Base-by-base conservation (phyloP, 2,113 vertebrate species). In the Pollachius pollachius region DNA sequence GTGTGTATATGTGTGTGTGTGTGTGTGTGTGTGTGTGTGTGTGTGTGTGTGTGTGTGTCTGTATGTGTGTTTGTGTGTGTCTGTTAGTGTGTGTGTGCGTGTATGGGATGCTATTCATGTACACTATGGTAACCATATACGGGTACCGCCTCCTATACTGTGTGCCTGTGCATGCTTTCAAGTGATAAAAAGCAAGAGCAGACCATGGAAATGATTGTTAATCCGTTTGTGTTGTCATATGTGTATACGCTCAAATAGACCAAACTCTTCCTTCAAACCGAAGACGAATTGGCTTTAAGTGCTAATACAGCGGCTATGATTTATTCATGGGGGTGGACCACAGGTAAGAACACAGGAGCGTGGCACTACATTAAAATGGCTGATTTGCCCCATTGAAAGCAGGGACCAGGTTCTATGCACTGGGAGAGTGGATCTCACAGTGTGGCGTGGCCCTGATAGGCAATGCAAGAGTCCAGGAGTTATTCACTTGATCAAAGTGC, bases 221-320 rank as follows among this genome's bases (percentile, higher is more conserved):
- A 81, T 83, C 64, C 25, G 56, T 68, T 69, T 11, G 15, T 68
- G 16, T 23, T 73, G 21, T 37, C 58, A 58, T 67, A 61, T 77
- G 75, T 60, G 71, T 69, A 72, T 81, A 71, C 69, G 72, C 77
- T 75, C 72, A 56, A 70, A 72, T 78, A 76, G 68, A 65, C 67
- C 19, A 15, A 18, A 23, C 57, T 67, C 21, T 11, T 73, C 62
- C 70, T 76, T 82, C 71, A 73, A 77, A 77, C 27, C 65, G 79
- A 61, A 79, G 85, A 82, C 84, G 86, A 87, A 85, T 81, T 72
- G 13, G 83, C 64, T 82, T 80, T 78, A 79, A 79, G 69, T 69
- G 65, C 74, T 80, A 83, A 86, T 76, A 69, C 37, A 25, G 65
- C 0, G 16, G 34, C 66, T 64, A 81, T 90, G 80, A 84, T 88